Percentiles rank a stretch among this genome's conserved stretches.
Evolutionary conservation across 2,888 invertebrate genomes (phyloP).

Genomic region (Spilosoma lubricipeda): DNA sequence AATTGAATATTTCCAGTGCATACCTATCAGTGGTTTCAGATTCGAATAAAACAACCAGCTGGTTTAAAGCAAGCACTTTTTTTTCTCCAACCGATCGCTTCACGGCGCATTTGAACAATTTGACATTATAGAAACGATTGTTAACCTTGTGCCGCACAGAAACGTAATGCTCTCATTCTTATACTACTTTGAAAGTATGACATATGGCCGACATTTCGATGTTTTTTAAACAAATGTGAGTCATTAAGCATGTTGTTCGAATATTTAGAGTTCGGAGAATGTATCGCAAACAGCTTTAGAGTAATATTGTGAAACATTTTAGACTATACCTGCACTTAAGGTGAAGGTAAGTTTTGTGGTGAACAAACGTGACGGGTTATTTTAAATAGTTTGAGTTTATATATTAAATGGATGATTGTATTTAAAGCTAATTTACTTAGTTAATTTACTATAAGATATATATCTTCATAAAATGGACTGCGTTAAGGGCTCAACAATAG

Average conservation of each 20-base stretch:
- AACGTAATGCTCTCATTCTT: conserved; percentile 45
- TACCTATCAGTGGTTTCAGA: background rate
- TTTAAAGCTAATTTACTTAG: background rate
- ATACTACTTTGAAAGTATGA: conserved; percentile 41
- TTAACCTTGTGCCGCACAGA: conserved; percentile 48
- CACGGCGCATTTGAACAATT: conserved; percentile 39
- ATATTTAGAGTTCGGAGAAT: conserved; percentile 22
- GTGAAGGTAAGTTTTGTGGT: conserved; percentile 18
- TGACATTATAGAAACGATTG: conserved; percentile 48
- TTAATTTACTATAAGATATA: too few relatives aligned
- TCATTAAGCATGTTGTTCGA: conserved; percentile 30
- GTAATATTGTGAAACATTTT: conserved; percentile 18
- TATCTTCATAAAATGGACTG: background rate
- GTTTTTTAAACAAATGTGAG: conserved; percentile 42
- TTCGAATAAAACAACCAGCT: conserved; percentile 24
- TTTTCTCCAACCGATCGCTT: conserved; percentile 34
- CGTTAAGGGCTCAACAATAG: background rate
- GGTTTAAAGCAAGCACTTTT: conserved; percentile 27
- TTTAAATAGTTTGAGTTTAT: background rate
- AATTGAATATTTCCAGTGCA: background rate
- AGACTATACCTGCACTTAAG: conserved; percentile 13
- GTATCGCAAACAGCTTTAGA: conserved; percentile 20
- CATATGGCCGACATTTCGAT: conserved; percentile 46
- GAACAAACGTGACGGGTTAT: conserved; percentile 10
- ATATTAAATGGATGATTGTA: background rate